Evolutionary conservation across 2,113 vertebrate genomes (phyloP).

Genomic region (Picathartes gymnocephalus): DNA sequence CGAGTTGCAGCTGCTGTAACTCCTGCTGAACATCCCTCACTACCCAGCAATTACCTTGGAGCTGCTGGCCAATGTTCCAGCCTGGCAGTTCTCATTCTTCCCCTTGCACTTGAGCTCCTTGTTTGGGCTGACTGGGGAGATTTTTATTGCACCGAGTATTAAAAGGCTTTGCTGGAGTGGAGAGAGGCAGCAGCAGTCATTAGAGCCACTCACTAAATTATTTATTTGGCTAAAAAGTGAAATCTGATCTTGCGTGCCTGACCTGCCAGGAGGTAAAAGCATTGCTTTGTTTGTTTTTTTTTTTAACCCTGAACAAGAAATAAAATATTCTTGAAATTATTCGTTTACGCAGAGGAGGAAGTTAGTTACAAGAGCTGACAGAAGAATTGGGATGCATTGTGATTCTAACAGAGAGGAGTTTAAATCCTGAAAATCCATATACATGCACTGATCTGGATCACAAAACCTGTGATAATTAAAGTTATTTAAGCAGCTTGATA

Average conservation of each 20-base stretch:
- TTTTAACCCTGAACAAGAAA: not conserved
- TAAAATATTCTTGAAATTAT: not conserved
- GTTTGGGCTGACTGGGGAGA: not conserved
- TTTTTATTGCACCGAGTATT: not conserved
- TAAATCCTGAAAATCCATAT: not conserved
- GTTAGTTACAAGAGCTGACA: not conserved
- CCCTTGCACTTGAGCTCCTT: not conserved
- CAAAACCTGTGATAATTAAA: not conserved
- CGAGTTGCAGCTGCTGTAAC: not conserved
- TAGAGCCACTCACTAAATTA: constrained; percentile 18
- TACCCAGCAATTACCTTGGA: not conserved
- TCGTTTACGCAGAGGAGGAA: not conserved
- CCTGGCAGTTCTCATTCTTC: constrained; percentile 13
- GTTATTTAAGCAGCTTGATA: not conserved
- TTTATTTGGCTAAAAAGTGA: constrained; percentile 45
- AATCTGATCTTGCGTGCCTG: constrained; percentile 17
- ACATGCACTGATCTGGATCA: not conserved
- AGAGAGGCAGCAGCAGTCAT: not conserved
- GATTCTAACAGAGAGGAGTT: not conserved
- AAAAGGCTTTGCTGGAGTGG: not conserved
- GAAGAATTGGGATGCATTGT: not conserved
- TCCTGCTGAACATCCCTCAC: not conserved
- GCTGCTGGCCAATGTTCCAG: not conserved
- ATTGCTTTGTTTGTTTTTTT: not conserved
- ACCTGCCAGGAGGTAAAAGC: not conserved